These are phyloP conservation scores for Criorhina ranunculi DNA, from an alignment of 2,888 invertebrate species.

Conservation along the genomic window DNA sequence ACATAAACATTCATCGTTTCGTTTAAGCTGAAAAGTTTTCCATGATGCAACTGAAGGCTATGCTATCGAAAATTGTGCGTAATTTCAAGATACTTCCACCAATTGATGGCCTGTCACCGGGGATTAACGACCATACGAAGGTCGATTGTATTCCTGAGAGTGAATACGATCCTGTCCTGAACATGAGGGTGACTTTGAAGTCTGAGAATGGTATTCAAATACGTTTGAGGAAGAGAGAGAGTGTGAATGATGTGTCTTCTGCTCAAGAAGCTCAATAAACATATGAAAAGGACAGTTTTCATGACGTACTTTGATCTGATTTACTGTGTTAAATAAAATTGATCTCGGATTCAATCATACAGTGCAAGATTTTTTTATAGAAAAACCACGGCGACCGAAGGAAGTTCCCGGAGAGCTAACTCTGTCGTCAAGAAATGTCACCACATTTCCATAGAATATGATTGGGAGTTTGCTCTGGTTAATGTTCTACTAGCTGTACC, in stretches of 20 bases:
- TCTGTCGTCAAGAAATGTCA: no score
- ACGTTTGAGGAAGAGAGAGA: conserved; percentile 79
- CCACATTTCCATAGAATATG: no score
- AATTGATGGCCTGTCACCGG: conserved; percentile 82
- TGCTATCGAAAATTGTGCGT: conserved; percentile 85
- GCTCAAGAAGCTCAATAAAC: background rate
- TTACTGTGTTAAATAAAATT: no score
- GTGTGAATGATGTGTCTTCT: background rate
- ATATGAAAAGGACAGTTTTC: background rate
- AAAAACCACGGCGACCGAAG: no score
- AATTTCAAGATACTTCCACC: conserved; percentile 84
- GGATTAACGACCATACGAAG: conserved; percentile 78
- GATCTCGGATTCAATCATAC: no score
- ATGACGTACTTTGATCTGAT: no score
- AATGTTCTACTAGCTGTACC: no score
- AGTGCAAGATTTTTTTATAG: no score
- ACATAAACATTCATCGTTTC: background rate
- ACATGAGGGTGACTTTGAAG: conserved; percentile 85
- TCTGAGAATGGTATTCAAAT: conserved; percentile 85
- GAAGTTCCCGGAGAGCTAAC: no score
- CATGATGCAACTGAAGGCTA: conserved; percentile 86
- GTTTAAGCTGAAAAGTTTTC: conserved; percentile 84
- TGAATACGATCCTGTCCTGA: conserved; percentile 83
- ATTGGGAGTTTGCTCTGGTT: no score
- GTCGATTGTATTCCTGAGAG: conserved; percentile 78